phyloP scores from a whole-genome alignment of 2,888 invertebrate genomes.

The Chrysolina haemoptera region DNA sequence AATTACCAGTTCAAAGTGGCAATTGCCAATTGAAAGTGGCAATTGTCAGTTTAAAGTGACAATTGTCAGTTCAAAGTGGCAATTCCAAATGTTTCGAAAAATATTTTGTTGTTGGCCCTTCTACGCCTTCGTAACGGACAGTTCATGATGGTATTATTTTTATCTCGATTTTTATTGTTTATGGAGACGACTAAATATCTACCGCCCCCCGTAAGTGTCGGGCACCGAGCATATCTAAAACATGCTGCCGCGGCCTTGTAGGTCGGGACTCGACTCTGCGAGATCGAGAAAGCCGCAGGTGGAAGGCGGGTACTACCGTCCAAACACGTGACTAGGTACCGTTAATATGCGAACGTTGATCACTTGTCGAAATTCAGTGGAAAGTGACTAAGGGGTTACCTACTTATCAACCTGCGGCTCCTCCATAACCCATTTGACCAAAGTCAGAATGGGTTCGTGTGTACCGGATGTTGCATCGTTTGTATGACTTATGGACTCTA shows the following conservation, averaged over 20 bases:
- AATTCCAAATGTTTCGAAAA: too few relatives aligned
- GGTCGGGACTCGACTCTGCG: slow-evolving; percentile 23
- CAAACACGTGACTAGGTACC: slow-evolving; percentile 35
- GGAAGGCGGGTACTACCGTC: slow-evolving; percentile 33
- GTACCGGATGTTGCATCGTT: background rate
- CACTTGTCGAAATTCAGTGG: slow-evolving; percentile 35
- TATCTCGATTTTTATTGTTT: too few relatives aligned
- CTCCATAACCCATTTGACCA: slow-evolving; percentile 27
- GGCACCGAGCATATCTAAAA: slow-evolving; percentile 13
- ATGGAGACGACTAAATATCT: too few relatives aligned
- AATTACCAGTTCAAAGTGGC: too few relatives aligned
- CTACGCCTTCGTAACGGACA: too few relatives aligned
- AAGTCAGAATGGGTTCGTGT: background rate
- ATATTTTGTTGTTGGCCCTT: too few relatives aligned
- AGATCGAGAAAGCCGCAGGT: slow-evolving; percentile 44
- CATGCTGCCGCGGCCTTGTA: slow-evolving; percentile 28
- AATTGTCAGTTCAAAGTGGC: too few relatives aligned
- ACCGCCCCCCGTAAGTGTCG: background rate
- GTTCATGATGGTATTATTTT: too few relatives aligned
- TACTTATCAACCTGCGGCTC: background rate
- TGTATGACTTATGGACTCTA: too few relatives aligned
- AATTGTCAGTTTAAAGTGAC: too few relatives aligned
- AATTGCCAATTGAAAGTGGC: too few relatives aligned
- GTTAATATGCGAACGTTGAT: slow-evolving; percentile 34
- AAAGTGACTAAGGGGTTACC: slow-evolving; percentile 15